A percentile compares a stretch with the other conserved stretches of the same genome.
phyloP scores from a whole-genome alignment of 2,797 vertebrate species.

The Tadarida brasiliensis region DNA sequence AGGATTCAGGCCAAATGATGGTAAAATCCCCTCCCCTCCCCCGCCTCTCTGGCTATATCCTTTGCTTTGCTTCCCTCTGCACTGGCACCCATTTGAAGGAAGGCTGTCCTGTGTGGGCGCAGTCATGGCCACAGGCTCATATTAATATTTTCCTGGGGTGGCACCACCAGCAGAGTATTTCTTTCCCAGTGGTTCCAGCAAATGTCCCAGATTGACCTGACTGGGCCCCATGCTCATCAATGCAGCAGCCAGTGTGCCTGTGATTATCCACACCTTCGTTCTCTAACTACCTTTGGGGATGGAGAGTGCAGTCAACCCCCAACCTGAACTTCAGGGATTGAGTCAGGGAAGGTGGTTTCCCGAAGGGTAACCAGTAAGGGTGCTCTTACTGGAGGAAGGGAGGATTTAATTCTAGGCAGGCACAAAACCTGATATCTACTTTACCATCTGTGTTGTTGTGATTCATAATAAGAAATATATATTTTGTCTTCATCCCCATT shows the following conservation, averaged over 20 bases:
- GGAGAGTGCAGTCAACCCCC: neutral
- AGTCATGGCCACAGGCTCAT: neutral
- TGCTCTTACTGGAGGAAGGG: neutral
- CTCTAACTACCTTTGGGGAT: neutral
- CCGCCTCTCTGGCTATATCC: accelerated
- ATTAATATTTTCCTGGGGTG: neutral
- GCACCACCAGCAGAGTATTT: neutral
- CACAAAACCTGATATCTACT: neutral
- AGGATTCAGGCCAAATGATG: neutral
- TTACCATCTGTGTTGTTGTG: neutral
- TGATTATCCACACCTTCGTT: neutral
- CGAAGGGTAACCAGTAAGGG: neutral
- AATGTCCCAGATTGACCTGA: neutral
- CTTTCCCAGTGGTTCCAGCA: neutral
- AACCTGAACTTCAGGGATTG: neutral
- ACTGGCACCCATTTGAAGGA: neutral
- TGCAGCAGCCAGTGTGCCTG: neutral
- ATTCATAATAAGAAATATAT: neutral
- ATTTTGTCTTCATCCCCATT: neutral
- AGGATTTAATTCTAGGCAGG: neutral
- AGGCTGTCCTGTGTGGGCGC: neutral
- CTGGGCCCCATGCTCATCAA: neutral
- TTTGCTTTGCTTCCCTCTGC: neutral
- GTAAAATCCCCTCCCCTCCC: neutral
- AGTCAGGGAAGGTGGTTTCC: neutral